A percentile compares a stretch with the other conserved stretches of the same genome.
phyloP scores from a whole-genome alignment of 2,888 invertebrate species.

The Patella ulyssiponensis region DNA sequence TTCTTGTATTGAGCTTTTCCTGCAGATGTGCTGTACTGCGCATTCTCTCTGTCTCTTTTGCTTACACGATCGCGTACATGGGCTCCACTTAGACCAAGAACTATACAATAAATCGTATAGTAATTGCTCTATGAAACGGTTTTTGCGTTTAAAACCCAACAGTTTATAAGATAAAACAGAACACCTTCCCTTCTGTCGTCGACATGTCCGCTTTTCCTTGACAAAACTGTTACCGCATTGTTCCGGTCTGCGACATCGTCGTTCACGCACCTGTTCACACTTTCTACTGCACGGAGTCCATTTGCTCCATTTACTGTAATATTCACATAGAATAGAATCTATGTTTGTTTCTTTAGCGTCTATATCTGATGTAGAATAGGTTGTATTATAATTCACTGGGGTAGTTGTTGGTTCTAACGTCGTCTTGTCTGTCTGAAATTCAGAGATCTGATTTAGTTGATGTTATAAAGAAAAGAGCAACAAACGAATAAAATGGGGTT shows the following conservation, averaged over 20 bases:
- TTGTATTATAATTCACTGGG: background rate
- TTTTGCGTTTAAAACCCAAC: conserved; percentile 47
- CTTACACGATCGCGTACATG: conserved; percentile 85
- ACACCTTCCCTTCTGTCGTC: conserved; percentile 42
- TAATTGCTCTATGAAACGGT: conserved; percentile 56
- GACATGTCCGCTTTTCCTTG: conserved; percentile 65
- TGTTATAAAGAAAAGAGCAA: no score
- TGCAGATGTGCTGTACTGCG: conserved; percentile 82
- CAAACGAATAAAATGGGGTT: no score
- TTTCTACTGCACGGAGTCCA: conserved; percentile 65
- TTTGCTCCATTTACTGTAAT: conserved; percentile 64
- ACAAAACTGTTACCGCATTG: conserved; percentile 63
- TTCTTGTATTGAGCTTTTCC: conserved; percentile 84
- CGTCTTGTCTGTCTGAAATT: background rate
- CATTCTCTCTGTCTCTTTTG: conserved; percentile 85
- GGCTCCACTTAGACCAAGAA: conserved; percentile 86
- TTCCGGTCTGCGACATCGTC: conserved; percentile 53
- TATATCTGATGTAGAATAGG: background rate
- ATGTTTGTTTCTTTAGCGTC: conserved; percentile 12
- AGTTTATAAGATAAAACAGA: conserved; percentile 44
- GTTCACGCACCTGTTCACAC: conserved; percentile 67
- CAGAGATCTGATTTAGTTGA: no score
- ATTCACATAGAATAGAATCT: conserved; percentile 45
- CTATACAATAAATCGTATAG: conserved; percentile 70
- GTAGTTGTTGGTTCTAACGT: background rate